phyloP scores from a whole-genome alignment of 2,113 vertebrate genomes.

The Ammodytes marinus region DNA sequence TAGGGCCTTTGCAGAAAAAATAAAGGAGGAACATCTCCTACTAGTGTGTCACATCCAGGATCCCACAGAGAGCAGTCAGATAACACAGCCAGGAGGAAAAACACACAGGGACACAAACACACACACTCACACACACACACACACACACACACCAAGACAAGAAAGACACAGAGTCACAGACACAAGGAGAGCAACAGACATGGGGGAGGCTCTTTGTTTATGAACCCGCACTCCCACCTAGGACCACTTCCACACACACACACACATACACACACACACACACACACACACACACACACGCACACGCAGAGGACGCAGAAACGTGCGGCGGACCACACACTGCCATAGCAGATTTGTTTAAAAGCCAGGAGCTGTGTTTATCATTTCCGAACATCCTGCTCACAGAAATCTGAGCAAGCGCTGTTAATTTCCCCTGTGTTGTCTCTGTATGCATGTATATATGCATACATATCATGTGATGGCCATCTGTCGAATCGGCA shows the following conservation, averaged over 20 bases:
- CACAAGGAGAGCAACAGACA: conserved; percentile 63
- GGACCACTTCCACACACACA: conserved; percentile 21
- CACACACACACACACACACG: conserved; percentile 34
- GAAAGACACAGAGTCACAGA: conserved; percentile 42
- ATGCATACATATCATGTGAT: background rate
- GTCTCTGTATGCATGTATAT: conserved; percentile 20
- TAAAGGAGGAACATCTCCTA: conserved; percentile 59
- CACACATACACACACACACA: conserved; percentile 26
- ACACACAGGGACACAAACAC: conserved; percentile 33
- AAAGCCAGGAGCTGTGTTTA: conserved; percentile 85
- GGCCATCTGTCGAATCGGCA: background rate
- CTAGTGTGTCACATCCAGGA: conserved; percentile 47
- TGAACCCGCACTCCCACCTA: conserved; percentile 68
- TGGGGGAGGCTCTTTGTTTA: conserved; percentile 73
- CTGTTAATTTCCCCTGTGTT: conserved; percentile 36
- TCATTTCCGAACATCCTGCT: conserved; percentile 81
- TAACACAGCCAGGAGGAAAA: conserved; percentile 37
- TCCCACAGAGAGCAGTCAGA: conserved; percentile 51
- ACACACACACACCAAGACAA: background rate
- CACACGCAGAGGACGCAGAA: conserved; percentile 15
- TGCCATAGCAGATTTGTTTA: conserved; percentile 80
- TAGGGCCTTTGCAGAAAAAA: background rate
- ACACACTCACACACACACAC: too few species aligned
- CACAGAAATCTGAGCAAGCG: conserved; percentile 72
- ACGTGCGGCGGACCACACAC: conserved; percentile 82